Evolutionary conservation across 2,888 invertebrate genomes (phyloP), one percentile per base, ranked within the genome.

Genomic region (Tenthredo distinguenda): DNA sequence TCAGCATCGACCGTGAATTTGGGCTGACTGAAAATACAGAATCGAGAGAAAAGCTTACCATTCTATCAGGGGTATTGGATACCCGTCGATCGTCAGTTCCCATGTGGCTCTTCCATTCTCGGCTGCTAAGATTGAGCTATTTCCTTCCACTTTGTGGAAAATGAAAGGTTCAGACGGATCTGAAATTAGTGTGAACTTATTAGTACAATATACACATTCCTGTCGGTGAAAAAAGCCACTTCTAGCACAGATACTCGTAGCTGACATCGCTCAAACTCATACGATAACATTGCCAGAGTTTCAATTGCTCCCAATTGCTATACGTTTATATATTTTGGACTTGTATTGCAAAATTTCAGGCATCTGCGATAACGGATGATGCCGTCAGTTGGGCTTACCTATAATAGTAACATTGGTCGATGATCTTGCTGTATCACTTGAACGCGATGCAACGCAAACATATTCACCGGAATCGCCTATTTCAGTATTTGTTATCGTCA

Each of bases 361-460:
- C 9, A 40, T 2, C 21, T 18, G n/a, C 9, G 9, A 40, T 1
- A 7, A 26, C 9, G 0, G 18, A 72, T 10, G 26, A 12, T 15
- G 18, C 9, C 34, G 5, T 37, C 2, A 12, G 4, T 47, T n/a
- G n/a, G 4, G 87, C 86, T 90, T 93, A 95, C 96, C 96, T 96
- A 84, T 90, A 93, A 74, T n/a, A 12, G n/a, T 40, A 21, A 74
- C 43, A 21, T 21, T 15, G 4, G 43, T 43, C 15, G 40, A 43
- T 43, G 40, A 43, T 12, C 4, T 12, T 18, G 21, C 40, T 21
- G 10, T 0, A 5, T 74, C 40, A 2, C 0, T 0, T 9, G 12
- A 0, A 12, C 12, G 4, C 9, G 2, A 4, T 26, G 26, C 40
- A 74, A n/a, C 18, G 40, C 74, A 74, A 43, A 26, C 12, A 74